Evolutionary conservation across 2,797 vertebrate species (phyloP), one percentile per base, ranked within the genome.

Genomic region (Hylomyscus alleni): DNA sequence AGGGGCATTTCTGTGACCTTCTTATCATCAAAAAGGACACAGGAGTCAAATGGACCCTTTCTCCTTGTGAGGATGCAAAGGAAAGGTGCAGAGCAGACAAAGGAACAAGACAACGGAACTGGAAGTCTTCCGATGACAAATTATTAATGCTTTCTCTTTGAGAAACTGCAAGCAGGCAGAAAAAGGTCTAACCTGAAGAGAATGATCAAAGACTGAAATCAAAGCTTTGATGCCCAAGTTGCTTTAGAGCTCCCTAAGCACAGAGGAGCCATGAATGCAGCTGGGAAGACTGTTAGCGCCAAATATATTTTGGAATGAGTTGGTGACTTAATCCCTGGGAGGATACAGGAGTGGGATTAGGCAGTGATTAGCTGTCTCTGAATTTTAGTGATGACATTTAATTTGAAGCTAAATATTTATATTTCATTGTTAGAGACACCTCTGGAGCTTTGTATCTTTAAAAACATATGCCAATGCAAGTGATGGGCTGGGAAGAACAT

Each of bases 81-180:
- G n/a, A 47, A 92, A 94, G 78, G 92, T 90, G 80, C 83, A 80
- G 85, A 94, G 75, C 83, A 95, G 95, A 97, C 95, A 97, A 97
- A 96, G 94, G 95, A 96, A 91, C 52, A 92, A 90, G 94, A 95
- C 94, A 91, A 96, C 0, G n/a, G 94, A 95, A 97, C 69, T 97
- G 97, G 89, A 97, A 97, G 93, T 95, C 97, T 92, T 97, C 95
- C n/a, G 17, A 96, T 82, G 92, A 95, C 95, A 96, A 97, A 98
- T 97, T 97, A 98, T 98, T 98, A 96, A 98, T 96, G 97, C 83
- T 93, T 91, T 96, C 90, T 96, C 95, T 97, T 92, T 97, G 95
- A 97, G 96, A 98, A 97, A 97, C 40, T 96, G 97, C 95, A 97
- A 97, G 96, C 95, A 96, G 96, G 95, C 95, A 96, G 95, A 95